A percentile compares a stretch with the other conserved stretches of the same genome.
These are phyloP conservation scores for Drosophila serrata DNA, from an alignment of 1,140 invertebrate species.

Conservation along the genomic window DNA sequence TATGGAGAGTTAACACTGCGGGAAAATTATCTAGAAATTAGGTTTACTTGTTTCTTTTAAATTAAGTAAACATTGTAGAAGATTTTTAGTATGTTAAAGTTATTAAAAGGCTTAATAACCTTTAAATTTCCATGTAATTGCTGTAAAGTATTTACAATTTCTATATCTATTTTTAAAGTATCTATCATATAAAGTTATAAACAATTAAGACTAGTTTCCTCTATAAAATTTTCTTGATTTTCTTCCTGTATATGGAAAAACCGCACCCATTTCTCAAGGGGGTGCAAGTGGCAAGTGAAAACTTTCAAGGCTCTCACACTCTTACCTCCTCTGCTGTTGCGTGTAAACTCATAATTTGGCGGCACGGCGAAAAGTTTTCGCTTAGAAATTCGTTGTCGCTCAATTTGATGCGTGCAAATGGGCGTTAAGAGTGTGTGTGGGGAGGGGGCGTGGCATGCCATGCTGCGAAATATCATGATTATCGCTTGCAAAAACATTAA, in stretches of 20 bases:
- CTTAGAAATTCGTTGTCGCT: constrained; percentile 57
- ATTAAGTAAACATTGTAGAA: no score
- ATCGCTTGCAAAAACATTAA: constrained; percentile 61
- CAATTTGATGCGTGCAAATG: constrained; percentile 62
- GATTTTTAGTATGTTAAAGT: no score
- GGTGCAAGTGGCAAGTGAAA: constrained; percentile 32
- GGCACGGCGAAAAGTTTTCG: constrained; percentile 63
- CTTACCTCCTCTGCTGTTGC: constrained; percentile 40
- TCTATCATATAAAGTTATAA: no score
- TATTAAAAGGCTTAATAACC: no score
- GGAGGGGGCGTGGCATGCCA: constrained; percentile 33
- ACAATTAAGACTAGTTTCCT: background rate
- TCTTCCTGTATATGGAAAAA: constrained; percentile 8
- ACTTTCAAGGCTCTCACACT: constrained; percentile 50
- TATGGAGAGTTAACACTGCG: background rate
- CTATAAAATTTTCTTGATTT: background rate
- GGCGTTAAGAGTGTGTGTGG: constrained; percentile 23
- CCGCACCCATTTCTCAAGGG: constrained; percentile 43
- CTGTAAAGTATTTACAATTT: no score
- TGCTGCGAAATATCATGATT: constrained; percentile 40
- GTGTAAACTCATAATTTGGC: constrained; percentile 69
- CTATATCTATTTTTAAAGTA: no score
- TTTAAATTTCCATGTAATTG: no score
- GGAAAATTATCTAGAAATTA: background rate
- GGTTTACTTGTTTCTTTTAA: no score